Percentiles rank a stretch among this genome's conserved stretches.
Evolutionary conservation across 2,888 invertebrate species (phyloP).

Genomic region (Drosophila affinis): DNA sequence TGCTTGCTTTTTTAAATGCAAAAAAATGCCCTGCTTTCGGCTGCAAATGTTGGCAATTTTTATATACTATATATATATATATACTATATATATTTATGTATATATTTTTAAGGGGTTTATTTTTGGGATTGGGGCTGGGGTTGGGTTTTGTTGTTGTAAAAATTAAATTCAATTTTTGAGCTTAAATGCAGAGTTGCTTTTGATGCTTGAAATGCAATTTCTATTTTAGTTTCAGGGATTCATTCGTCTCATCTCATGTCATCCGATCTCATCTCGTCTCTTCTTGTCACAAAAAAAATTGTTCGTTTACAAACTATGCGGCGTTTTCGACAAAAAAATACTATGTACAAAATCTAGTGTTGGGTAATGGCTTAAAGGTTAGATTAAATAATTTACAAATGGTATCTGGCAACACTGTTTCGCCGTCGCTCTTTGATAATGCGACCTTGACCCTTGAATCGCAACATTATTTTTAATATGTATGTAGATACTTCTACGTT

Average conservation of each 20-base stretch:
- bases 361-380: slow-evolving; percentile 70
- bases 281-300: slow-evolving; percentile 46
- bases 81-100: slow-evolving; percentile 21
- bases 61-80: slow-evolving; percentile 24
- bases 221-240: slow-evolving; percentile 41
- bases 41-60: slow-evolving; percentile 66
- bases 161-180: slow-evolving; percentile 78
- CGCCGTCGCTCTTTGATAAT: slow-evolving; percentile 56
- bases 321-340: slow-evolving; percentile 58
- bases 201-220: slow-evolving; percentile 74
- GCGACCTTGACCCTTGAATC: slow-evolving; percentile 59
- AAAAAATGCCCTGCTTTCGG: slow-evolving; percentile 62
- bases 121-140: neutral
- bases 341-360: slow-evolving; percentile 68
- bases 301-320: slow-evolving; percentile 62
- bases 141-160: slow-evolving; percentile 43
- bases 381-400: slow-evolving; percentile 81
- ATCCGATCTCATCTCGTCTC: slow-evolving; percentile 16
- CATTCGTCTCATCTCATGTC: slow-evolving; percentile 13
- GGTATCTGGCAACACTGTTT: slow-evolving; percentile 67
- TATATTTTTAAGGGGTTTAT: slow-evolving; percentile 9
- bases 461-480: slow-evolving; percentile 27
- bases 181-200: slow-evolving; percentile 77
- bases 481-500: slow-evolving; percentile 47
- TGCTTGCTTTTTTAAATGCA: slow-evolving; percentile 69